These are phyloP conservation scores for Andrena cerasifolii DNA, from an alignment of 1,140 invertebrate species.

Conservation along the genomic window DNA sequence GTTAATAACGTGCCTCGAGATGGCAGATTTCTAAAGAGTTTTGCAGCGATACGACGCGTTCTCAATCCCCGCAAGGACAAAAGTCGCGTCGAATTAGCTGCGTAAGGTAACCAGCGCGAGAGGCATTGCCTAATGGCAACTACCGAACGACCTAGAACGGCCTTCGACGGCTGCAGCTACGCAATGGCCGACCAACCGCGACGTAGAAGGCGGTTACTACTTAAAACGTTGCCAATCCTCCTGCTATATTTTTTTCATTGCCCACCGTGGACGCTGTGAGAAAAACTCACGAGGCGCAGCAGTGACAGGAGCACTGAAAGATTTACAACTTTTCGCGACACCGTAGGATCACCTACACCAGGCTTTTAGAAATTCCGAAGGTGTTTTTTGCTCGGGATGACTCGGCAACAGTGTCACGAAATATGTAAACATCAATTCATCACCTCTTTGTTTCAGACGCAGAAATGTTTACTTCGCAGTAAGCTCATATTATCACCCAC, in stretches of 20 bases:
- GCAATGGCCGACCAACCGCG: slow-evolving; percentile 66
- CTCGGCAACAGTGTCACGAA: neutral
- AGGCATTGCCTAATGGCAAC: slow-evolving; percentile 60
- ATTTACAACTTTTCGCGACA: slow-evolving; percentile 13
- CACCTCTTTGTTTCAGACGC: too few species aligned
- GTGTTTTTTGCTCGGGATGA: neutral
- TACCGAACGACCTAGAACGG: slow-evolving; percentile 72
- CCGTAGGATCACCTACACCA: too few species aligned
- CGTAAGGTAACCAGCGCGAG: slow-evolving; percentile 64
- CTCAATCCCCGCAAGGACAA: slow-evolving; percentile 61
- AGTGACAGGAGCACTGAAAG: neutral
- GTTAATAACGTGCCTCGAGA: neutral
- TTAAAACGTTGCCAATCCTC: slow-evolving; percentile 55
- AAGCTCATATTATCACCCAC: too few species aligned
- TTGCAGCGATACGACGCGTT: neutral
- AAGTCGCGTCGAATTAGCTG: slow-evolving; percentile 46
- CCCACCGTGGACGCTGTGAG: slow-evolving; percentile 16
- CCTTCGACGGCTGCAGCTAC: slow-evolving; percentile 63
- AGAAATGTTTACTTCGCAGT: too few species aligned
- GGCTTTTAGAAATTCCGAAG: neutral
- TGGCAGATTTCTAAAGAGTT: neutral
- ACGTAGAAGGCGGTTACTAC: slow-evolving; percentile 63
- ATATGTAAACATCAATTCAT: too few species aligned
- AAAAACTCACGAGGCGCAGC: too few species aligned
- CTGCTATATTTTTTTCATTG: slow-evolving; percentile 35